Base-by-base conservation (phyloP, 2,113 vertebrate genomes). In the Xenopus laevis region DNA sequence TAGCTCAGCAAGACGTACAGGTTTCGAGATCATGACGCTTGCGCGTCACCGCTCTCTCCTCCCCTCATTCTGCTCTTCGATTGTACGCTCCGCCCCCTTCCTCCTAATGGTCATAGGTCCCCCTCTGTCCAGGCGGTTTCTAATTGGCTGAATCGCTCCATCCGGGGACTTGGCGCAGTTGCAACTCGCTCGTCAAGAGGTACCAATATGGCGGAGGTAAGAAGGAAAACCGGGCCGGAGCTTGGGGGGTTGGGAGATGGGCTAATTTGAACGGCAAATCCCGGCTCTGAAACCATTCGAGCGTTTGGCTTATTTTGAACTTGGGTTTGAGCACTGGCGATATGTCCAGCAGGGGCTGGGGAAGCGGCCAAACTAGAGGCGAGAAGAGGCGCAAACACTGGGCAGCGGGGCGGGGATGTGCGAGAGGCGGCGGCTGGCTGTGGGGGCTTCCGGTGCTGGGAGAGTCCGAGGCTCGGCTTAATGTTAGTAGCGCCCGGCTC, bases 141-240 rank as follows among this genome's bases (percentile, higher is more conserved):
- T 86, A 83, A 96, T 96, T 96, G 95, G 95, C 85, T 91, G 78
- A 86, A 84, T 80, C 85, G 84, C 83, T 81, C 86, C 82, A 98
- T 97, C 93, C 96, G 96, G 95, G 95, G 91, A 94, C 89, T 92
- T 85, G 80, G 89, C 88, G 86, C 85, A 86, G 84, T 86, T 88
- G 87, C 90, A 89, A 91, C 88, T 89, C 89, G 95, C 93, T 89
- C 93, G 92, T 90, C 90, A 87, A 90, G 94, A 94, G 92, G 91
- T 94, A 95, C 92, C 95, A 96, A 95, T 94, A 96, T 97, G 95
- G 95, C 96, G 96, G 95, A 98, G 96, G 95, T 96, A 93, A 97
- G 95, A 83, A 88, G 91, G 89, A 91, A 90, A 95, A 94, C 88
- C 84, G 91, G 91, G 87, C 78, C 91, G 87, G 92, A 91, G 91